These are phyloP conservation scores for Hyposoter dolosus DNA, from an alignment of 2,888 invertebrate genomes.

Conservation along the genomic window DNA sequence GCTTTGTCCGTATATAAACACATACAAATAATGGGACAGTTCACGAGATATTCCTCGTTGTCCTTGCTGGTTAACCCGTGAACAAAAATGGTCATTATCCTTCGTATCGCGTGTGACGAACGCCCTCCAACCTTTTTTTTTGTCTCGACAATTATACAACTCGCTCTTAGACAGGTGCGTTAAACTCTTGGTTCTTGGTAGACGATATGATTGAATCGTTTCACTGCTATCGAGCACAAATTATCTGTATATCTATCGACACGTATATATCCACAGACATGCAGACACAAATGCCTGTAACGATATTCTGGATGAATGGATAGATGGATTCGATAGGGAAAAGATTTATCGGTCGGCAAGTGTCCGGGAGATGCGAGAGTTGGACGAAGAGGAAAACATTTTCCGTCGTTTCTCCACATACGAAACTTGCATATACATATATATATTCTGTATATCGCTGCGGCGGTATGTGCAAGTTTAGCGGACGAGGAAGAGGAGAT, in stretches of 20 bases:
- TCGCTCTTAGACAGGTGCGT: slow-evolving; percentile 60
- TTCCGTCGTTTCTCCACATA: slow-evolving; percentile 41
- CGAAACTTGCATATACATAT: background rate
- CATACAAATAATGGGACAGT: background rate
- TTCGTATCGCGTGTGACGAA: background rate
- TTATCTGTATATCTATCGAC: background rate
- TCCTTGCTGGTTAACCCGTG: background rate
- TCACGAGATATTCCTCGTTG: background rate
- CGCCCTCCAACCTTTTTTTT: background rate
- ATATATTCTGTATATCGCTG: slow-evolving; percentile 2
- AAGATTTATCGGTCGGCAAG: slow-evolving; percentile 67
- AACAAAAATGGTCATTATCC: background rate
- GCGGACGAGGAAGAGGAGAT: slow-evolving; percentile 13
- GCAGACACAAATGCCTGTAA: background rate
- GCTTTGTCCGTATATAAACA: slow-evolving; percentile 5
- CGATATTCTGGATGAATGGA: slow-evolving; percentile 65
- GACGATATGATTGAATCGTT: slow-evolving; percentile 62
- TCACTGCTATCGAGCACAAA: slow-evolving; percentile 22
- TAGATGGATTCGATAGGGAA: slow-evolving; percentile 67
- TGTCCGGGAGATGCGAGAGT: slow-evolving; percentile 52
- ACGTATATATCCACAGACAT: background rate
- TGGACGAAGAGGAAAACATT: slow-evolving; percentile 45
- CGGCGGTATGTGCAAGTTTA: background rate
- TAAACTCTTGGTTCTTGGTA: slow-evolving; percentile 54
- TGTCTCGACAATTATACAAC: slow-evolving; percentile 8